phyloP scores from a whole-genome alignment of 1,140 invertebrate species.

The Sarcophaga bullata region DNA sequence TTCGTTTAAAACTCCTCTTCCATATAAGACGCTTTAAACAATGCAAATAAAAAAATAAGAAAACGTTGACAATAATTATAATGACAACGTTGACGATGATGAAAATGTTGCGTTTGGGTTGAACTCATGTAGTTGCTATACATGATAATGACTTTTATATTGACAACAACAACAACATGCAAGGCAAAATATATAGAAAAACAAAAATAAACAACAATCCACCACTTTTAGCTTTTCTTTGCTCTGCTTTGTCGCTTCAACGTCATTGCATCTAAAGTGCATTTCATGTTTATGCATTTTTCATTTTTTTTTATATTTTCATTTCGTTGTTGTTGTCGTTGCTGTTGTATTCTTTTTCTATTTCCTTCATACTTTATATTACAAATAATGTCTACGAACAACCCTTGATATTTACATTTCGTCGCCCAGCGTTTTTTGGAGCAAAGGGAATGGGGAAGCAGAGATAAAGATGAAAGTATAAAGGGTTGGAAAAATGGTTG shows the following conservation, averaged over 20 bases:
- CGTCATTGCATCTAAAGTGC: constrained; percentile 25
- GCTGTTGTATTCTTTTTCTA: neutral
- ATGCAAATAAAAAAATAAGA: neutral
- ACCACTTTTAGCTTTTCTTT: neutral
- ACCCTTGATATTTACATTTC: constrained; percentile 16
- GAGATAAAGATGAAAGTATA: neutral
- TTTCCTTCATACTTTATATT: constrained; percentile 7
- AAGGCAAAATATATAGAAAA: neutral
- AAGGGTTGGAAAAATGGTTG: neutral
- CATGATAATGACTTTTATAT: constrained; percentile 22
- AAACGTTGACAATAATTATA: constrained; percentile 3
- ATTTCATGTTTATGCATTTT: constrained; percentile 14
- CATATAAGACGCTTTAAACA: too few species aligned
- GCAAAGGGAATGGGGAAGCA: neutral
- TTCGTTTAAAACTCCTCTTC: too few species aligned
- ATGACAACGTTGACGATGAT: neutral
- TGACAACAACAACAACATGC: constrained; percentile 14
- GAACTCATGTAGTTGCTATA: neutral
- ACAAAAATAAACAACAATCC: constrained; percentile 14
- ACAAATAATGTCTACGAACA: neutral
- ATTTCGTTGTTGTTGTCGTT: neutral
- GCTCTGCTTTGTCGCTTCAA: neutral
- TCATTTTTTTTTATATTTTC: neutral
- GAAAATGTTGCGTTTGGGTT: neutral
- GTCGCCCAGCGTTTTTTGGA: neutral